Evolutionary conservation across 2,888 invertebrate genomes (phyloP).

Genomic region (Ophion costatus): DNA sequence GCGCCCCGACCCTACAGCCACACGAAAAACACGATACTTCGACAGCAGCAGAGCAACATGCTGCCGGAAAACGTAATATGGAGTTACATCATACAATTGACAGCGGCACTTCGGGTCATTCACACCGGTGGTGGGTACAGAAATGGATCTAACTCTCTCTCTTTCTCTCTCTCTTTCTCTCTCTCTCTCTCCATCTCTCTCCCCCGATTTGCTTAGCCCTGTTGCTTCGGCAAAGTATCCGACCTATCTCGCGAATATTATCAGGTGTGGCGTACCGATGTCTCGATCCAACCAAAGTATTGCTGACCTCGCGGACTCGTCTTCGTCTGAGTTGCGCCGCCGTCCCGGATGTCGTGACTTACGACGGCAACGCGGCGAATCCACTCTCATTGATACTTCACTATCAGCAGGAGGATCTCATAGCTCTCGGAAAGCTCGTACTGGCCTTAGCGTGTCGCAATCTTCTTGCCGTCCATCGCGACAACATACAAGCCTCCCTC

Average conservation of each 20-base stretch:
- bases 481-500: conserved; percentile 94
- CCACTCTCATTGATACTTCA: conserved; percentile 88
- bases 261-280: conserved; percentile 90
- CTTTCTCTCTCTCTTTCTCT: too few species aligned
- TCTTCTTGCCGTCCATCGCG: conserved; percentile 92
- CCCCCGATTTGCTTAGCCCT: too few species aligned
- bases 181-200: too few species aligned
- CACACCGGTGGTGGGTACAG: conserved; percentile 87
- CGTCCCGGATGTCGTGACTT: conserved; percentile 92
- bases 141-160: too few species aligned
- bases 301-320: conserved; percentile 90
- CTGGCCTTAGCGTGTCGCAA: conserved; percentile 97
- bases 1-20: conserved; percentile 92
- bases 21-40: conserved; percentile 92
- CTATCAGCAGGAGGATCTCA: conserved; percentile 96
- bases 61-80: conserved; percentile 96
- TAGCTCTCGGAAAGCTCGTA: conserved; percentile 95
- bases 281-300: conserved; percentile 96
- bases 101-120: conserved; percentile 95
- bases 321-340: conserved; percentile 92
- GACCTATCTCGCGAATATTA: conserved; percentile 13
- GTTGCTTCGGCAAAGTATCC: neutral
- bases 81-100: conserved; percentile 97
- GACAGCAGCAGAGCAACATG: conserved; percentile 89
- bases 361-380: conserved; percentile 89